phyloP scores from a whole-genome alignment of 2,888 invertebrate genomes.

The Eucriotettix oculatus region DNA sequence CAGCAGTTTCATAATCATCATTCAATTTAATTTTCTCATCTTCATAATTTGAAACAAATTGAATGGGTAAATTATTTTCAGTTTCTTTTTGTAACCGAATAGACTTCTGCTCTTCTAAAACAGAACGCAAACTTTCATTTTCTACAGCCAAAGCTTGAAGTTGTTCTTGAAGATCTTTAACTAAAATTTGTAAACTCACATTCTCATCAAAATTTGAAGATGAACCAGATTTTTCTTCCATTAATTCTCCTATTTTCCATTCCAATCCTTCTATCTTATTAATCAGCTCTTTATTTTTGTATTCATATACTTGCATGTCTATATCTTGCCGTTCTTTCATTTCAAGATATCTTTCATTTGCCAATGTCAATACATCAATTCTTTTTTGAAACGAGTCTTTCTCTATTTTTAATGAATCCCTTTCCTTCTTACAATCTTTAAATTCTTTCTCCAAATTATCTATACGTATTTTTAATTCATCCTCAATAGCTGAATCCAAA shows the following conservation, averaged over 20 bases:
- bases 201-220: slow-evolving; percentile 2
- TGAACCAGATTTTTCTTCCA: slow-evolving; percentile 1
- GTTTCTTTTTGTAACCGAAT: slow-evolving; percentile 22
- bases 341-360: slow-evolving; percentile 61
- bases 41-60: background rate
- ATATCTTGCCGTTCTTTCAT: slow-evolving; percentile 67
- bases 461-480: slow-evolving; percentile 57
- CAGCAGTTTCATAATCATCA: slow-evolving; percentile 30
- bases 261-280: slow-evolving; percentile 41
- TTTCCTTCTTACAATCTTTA: slow-evolving; percentile 37
- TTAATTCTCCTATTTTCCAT: slow-evolving; percentile 15
- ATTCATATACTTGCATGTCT: slow-evolving; percentile 55
- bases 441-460: slow-evolving; percentile 45
- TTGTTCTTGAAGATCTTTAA: slow-evolving; percentile 34
- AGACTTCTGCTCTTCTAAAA: slow-evolving; percentile 35
- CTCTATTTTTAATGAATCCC: slow-evolving; percentile 44
- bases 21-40: background rate
- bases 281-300: slow-evolving; percentile 50
- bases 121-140: slow-evolving; percentile 37
- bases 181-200: slow-evolving; percentile 15
- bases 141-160: slow-evolving; percentile 41
- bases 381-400: slow-evolving; percentile 50
- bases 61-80: background rate
- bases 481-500: slow-evolving; percentile 61
- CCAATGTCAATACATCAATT: slow-evolving; percentile 53